Evolutionary conservation across 2,113 vertebrate species (phyloP), one percentile per base, ranked within the genome.

Genomic region (Xiphophorus maculatus): DNA sequence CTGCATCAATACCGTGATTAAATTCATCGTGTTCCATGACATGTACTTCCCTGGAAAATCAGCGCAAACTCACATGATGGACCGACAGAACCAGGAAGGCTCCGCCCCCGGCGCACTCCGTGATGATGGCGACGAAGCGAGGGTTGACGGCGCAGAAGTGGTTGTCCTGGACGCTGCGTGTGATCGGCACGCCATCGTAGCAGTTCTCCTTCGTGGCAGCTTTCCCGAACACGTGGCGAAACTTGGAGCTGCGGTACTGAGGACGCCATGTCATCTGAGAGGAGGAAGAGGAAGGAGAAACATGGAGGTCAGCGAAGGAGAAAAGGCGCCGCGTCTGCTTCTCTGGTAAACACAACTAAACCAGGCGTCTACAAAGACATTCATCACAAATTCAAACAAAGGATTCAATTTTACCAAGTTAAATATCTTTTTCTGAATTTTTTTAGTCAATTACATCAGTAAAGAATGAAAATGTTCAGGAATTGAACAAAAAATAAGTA

Each of bases 231-330:
- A 99, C 97, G 0, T 99, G 96, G 64, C 97, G 97, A 91, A 97
- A 98, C 90, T 97, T 98, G 89, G 96, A 98, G 91, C 94, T 96
- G 88, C 94, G 95, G 90, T 97, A 96, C 91, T 96, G 97, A 48
- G 96, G 96, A 77, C 94, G 94, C 97, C 97, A 98, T 93, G 98
- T 95, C 98, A 99, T 99, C 98, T 99, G 77, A 79, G 74, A 42
- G 48, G 25, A 58, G 44, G 44, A 48, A 64, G 65, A 51, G 29
- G 63, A 51, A 35, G 44, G 48, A 71, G 37, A 37, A 10, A 42
- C 12, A 15, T 40, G n/a, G 27, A 75, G 85, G 73, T 80, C 64
- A 76, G 77, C 72, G 74, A 79, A 73, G 66, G 81, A 76, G 32
- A 11, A 11, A 10, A 9, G 28, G 37, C 5, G 65, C 15, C 13